Evolutionary conservation across 2,797 vertebrate species (phyloP), one percentile per base, ranked within the genome.

Genomic region (Knipowitschia caucasica): DNA sequence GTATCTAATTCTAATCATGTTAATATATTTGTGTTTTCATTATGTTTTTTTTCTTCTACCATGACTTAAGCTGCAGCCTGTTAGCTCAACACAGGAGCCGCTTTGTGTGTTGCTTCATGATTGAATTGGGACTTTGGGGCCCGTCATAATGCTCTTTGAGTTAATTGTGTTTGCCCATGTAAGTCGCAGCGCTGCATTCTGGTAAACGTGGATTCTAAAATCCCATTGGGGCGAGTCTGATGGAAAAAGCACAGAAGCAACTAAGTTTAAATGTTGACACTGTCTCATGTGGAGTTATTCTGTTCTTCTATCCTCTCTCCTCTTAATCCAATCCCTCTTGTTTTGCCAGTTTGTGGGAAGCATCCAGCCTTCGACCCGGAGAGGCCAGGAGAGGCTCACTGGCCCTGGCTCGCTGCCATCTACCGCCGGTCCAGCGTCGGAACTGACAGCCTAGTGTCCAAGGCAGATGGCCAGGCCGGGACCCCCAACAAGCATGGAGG

Each of bases 321-420:
- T 75, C 64, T 72, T 59, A 57, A 75, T 47, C 38, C 73, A 35
- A 73, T 69, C 55, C 64, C 65, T 63, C 59, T 43, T 78, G 53
- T 76, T n/a, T 69, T 83, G 81, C 70, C 70, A 99, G 96, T 98
- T 69, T 98, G 96, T 85, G 96, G 96, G 69, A 98, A 96, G 86
- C 84, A 92, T 51, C 89, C 89, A 27, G 92, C 92, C 71, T 78
- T 90, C 78, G 89, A 93, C 59, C 64, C 89, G 14, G 85, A 89
- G 62, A 93, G 90, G 83, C 78, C 88, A 1, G 81, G 74, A 14
- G 91, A 92, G 50, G 80, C 71, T 17, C 90, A 91, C 69, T 99
- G 96, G 96, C 93, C 95, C 0, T 99, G 96, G 96, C 94, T 98
- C 56, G 94, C 91, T 0, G 95, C 96, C 73, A 88, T 99, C 73